These are phyloP conservation scores for Agriopis leucophaearia DNA, from an alignment of 2,888 invertebrate species.

Conservation along the genomic window DNA sequence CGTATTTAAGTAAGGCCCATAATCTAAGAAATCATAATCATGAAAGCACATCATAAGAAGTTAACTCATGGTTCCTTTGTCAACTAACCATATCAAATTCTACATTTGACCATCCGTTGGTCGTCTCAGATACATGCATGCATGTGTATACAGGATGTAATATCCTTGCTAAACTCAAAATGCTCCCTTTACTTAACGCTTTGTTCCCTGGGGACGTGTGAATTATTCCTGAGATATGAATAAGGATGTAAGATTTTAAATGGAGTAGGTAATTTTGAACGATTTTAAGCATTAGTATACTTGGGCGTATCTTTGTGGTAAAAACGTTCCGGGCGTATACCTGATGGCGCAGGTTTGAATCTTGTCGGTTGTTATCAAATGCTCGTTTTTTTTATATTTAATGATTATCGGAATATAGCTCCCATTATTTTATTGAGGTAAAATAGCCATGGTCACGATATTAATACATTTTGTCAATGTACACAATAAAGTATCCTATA, in stretches of 20 bases:
- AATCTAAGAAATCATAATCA: too few relatives aligned
- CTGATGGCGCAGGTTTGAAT: too few relatives aligned
- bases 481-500: too few relatives aligned
- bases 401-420: not conserved
- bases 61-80: not conserved
- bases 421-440: too few relatives aligned
- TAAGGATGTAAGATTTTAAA: constrained; percentile 40
- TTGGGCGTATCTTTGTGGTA: too few relatives aligned
- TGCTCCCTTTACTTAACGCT: constrained; percentile 56
- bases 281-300: not conserved
- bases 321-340: too few relatives aligned
- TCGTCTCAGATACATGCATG: constrained; percentile 27
- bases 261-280: constrained; percentile 32
- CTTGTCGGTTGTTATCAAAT: too few relatives aligned
- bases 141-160: constrained; percentile 33
- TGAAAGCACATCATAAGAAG: not conserved
- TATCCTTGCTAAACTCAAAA: constrained; percentile 50
- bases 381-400: too few relatives aligned
- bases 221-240: constrained; percentile 63
- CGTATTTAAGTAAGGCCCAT: too few relatives aligned
- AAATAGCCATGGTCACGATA: too few relatives aligned
- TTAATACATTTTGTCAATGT: too few relatives aligned
- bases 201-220: constrained; percentile 61
- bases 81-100: constrained; percentile 8
- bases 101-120: constrained; percentile 1